phyloP scores from a whole-genome alignment of 2,888 invertebrate genomes.

The Hermaeophaga mercurialis region DNA sequence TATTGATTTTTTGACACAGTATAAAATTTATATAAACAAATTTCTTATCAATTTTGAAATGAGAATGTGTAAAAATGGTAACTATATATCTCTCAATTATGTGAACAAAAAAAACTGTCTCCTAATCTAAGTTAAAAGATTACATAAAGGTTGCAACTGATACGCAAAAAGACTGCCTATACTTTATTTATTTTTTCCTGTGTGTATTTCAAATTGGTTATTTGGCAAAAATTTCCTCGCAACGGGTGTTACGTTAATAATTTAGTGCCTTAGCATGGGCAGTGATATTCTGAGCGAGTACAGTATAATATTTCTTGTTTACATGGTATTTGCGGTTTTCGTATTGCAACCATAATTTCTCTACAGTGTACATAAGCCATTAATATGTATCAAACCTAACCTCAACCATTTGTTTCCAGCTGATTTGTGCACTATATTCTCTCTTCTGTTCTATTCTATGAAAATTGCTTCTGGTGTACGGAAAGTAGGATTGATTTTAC shows the following conservation, averaged over 20 bases:
- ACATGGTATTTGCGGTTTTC: slow-evolving; percentile 30
- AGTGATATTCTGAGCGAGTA: slow-evolving; percentile 16
- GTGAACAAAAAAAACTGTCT: too few relatives aligned
- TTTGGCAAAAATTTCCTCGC: background rate
- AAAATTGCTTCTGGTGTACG: slow-evolving; percentile 6
- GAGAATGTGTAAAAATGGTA: too few relatives aligned
- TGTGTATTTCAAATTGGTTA: background rate
- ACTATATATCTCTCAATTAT: too few relatives aligned
- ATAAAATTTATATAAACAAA: too few relatives aligned
- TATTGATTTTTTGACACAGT: too few relatives aligned
- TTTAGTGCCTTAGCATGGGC: slow-evolving; percentile 14
- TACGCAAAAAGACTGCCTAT: too few relatives aligned
- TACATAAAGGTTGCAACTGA: too few relatives aligned
- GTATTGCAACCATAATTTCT: slow-evolving; percentile 30
- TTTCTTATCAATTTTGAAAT: too few relatives aligned
- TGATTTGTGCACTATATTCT: slow-evolving; percentile 23
- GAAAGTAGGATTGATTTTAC: background rate
- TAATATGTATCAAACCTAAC: slow-evolving; percentile 30
- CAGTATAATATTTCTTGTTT: slow-evolving; percentile 26
- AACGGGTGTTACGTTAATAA: slow-evolving; percentile 12
- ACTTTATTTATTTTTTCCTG: too few relatives aligned
- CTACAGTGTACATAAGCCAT: slow-evolving; percentile 25
- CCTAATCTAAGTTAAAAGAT: too few relatives aligned
- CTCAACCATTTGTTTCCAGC: slow-evolving; percentile 24
- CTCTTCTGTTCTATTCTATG: background rate